A percentile compares a stretch with the other conserved stretches of the same genome.
Conservation (phyloP, 1,140 invertebrate species). For the Macrobrachium nipponense region DNA sequence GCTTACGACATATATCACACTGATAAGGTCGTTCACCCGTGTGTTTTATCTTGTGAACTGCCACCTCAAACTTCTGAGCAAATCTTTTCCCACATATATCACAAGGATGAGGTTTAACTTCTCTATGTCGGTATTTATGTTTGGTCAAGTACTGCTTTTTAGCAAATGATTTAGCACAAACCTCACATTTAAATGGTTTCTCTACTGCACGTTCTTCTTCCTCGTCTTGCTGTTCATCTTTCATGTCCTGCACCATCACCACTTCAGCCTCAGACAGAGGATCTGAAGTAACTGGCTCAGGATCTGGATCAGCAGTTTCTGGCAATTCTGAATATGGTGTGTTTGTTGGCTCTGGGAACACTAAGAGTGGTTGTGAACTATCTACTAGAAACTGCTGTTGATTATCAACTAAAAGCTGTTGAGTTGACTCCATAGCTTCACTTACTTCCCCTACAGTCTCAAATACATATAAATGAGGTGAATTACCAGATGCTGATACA, state of each 20-base stretch:
- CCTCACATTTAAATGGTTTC: constrained; percentile 74
- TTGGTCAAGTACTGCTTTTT: constrained; percentile 77
- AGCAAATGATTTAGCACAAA: constrained; percentile 77
- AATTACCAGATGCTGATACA: constrained; percentile 38
- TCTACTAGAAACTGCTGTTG: constrained; percentile 57
- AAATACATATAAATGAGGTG: constrained; percentile 55
- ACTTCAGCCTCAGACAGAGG: constrained; percentile 12
- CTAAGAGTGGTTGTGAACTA: constrained; percentile 50
- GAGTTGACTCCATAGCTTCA: constrained; percentile 52
- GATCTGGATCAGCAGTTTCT: constrained; percentile 36
- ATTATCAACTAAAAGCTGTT: constrained; percentile 54
- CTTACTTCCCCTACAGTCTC: constrained; percentile 49
- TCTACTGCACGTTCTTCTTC: constrained; percentile 37
- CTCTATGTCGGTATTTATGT: constrained; percentile 71
- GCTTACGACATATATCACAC: constrained; percentile 60
- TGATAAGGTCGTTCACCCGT: constrained; percentile 60
- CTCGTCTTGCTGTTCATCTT: constrained; percentile 39
- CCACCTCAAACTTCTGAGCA: constrained; percentile 63
- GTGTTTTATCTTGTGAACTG: constrained; percentile 63
- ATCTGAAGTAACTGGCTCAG: constrained; percentile 19
- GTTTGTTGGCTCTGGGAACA: constrained; percentile 51
- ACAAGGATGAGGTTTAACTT: constrained; percentile 61
- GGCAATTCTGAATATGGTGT: constrained; percentile 47
- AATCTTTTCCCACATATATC: constrained; percentile 60
- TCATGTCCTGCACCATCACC: constrained; percentile 49